Evolutionary conservation across 2,888 invertebrate species (phyloP), one percentile per base, ranked within the genome.

Genomic region (Hirtodrosophila confusa): DNA sequence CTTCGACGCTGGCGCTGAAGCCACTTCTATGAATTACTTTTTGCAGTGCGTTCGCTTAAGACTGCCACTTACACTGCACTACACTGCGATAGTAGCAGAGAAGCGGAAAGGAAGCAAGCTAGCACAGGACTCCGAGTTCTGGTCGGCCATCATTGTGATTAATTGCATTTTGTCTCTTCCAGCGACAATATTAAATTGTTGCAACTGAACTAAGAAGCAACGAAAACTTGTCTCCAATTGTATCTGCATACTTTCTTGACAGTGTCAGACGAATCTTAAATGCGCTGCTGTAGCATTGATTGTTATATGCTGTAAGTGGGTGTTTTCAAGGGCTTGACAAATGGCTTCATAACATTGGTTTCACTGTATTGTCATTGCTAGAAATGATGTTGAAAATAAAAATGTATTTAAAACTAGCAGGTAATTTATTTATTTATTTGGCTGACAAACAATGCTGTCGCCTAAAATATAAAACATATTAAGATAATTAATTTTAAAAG

Each of bases 71-170:
- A 66, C 68, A 65, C 68, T 67, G 61, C 60, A 60, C 58, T 60
- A 48, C 43, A 48, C 40, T 23, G 56, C 23, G 41, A 24, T 17
- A 27, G 27, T 17, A 31, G 12, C 49, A 41, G 33, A 62, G 17
- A 35, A 17, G n/a, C n/a, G n/a, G 7, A 60, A 24, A 8, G 31
- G 40, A 40, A 10, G 23, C 12, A 37, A 36, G 27, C 8, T 7
- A 23, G 23, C 24, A 24, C 37, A 8, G 5, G 31, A 24, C n/a
- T 17, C 10, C 11, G n/a, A 51, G 41, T 62, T 49, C 33, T 48
- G 48, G 39, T 36, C 51, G 53, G 51, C 69, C 61, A 66, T 44
- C 78, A 57, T 66, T 78, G 78, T 82, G 83, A 78, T 82, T 77
- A 82, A 82, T 82, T 82, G 79, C 79, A 82, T 78, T 70, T 24